phyloP scores from a whole-genome alignment of 1,140 invertebrate species.

The Pogonognathellus flavescens region DNA sequence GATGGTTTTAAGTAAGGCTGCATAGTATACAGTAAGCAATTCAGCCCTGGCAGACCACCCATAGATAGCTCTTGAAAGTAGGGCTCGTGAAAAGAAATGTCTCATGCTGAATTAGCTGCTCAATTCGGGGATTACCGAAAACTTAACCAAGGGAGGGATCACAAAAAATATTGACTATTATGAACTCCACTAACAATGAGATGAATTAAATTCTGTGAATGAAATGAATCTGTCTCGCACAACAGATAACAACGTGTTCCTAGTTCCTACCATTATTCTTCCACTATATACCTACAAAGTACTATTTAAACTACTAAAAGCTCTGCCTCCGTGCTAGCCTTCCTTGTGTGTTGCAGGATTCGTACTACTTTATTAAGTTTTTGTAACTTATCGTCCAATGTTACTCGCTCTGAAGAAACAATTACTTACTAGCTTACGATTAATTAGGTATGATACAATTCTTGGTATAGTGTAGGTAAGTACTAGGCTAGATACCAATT shows the following conservation, averaged over 20 bases:
- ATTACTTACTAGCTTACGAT: too few species aligned
- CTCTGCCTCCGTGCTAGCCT: too few species aligned
- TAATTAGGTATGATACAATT: too few species aligned
- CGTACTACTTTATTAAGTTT: too few species aligned
- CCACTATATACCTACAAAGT: background rate
- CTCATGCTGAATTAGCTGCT: conserved; percentile 56
- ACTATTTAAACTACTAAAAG: background rate
- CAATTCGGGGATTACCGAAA: conserved; percentile 55
- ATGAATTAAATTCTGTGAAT: conserved; percentile 42
- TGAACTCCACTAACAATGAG: conserved; percentile 23
- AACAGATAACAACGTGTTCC: conserved; percentile 13
- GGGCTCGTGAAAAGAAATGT: conserved; percentile 40
- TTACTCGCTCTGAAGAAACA: too few species aligned
- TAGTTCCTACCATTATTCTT: background rate
- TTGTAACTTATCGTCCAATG: too few species aligned
- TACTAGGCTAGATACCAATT: too few species aligned
- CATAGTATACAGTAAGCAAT: too few species aligned
- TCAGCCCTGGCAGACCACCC: background rate
- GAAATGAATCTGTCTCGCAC: conserved; percentile 29
- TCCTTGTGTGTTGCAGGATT: too few species aligned
- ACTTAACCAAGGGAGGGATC: conserved; percentile 13
- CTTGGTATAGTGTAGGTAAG: too few species aligned
- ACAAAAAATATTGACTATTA: conserved; percentile 30
- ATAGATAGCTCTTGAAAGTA: conserved; percentile 37
- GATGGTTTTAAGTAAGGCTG: too few species aligned